These are phyloP conservation scores for Microctonus aethiopoides DNA, from an alignment of 2,888 invertebrate species.

Conservation along the genomic window DNA sequence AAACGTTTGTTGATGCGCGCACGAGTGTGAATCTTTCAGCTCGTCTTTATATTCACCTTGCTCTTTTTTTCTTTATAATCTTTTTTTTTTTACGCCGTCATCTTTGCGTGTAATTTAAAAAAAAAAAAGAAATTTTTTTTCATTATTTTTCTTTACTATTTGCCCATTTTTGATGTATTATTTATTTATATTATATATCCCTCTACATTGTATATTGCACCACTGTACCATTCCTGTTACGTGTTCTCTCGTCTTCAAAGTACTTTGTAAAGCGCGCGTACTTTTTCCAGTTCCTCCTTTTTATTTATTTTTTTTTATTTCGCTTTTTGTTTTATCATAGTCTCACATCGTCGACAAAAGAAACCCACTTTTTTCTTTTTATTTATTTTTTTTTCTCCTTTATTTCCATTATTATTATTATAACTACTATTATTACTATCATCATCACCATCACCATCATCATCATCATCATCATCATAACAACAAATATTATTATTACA, in stretches of 20 bases:
- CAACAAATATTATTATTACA: too few species aligned
- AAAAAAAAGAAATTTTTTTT: neutral
- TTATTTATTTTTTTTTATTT: neutral
- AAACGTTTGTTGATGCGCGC: conserved; percentile 12
- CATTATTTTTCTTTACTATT: conserved; percentile 2
- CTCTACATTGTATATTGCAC: too few species aligned
- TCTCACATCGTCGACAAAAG: conserved; percentile 33
- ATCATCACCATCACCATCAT: too few species aligned
- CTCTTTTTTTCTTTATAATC: conserved; percentile 1
- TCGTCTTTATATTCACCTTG: neutral
- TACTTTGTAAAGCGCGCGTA: neutral
- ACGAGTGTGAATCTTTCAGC: conserved; percentile 3
- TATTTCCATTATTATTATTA: conserved; percentile 25
- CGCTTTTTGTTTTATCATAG: conserved; percentile 13
- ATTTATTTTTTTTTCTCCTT: conserved; percentile 21
- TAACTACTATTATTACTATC: too few species aligned
- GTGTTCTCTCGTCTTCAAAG: neutral
- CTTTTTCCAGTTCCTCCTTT: neutral
- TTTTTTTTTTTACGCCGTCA: neutral
- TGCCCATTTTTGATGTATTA: conserved; percentile 1
- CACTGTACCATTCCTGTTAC: too few species aligned
- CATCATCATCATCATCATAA: too few species aligned
- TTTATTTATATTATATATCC: neutral
- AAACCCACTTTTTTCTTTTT: conserved; percentile 6
- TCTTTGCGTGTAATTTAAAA: neutral